Evolutionary conservation across 2,888 invertebrate species (phyloP), one percentile per base, ranked within the genome.

Genomic region (Anoncus sp.): DNA sequence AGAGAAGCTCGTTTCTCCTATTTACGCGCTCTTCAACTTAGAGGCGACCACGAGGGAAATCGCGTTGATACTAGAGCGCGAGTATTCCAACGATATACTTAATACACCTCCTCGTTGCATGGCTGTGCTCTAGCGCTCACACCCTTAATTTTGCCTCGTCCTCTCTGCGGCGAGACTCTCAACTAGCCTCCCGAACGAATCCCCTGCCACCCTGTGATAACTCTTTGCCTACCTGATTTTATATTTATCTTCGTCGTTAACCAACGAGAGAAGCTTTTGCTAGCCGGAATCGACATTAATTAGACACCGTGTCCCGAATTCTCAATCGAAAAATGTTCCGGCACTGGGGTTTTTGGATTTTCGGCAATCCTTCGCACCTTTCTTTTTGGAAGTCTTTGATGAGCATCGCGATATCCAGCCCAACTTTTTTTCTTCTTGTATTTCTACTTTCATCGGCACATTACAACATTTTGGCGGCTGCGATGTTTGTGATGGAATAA

Each of bases 1-100:
- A 49, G 45, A 10, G 38, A 70, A 31, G 51, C 24, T 57, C 72
- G 67, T 57, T 59, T 65, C 78, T 81, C 78, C 80, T 84, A 81
- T 85, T 84, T 83, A 83, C 82, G 77, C 55, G 75, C 66, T 65
- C 63, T 77, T 66, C 60, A 78, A 78, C 66, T 66, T 72, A 66
- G 31, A n/a, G n/a, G n/a, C n/a, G n/a, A n/a, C n/a, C 63, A 35
- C 69, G 16, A 3, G 51, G 38, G 22, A 59, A 72, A 67, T 67
- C 49, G 49, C 59, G 43, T n/a, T 14, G 40, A 20, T 35, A 40
- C 35, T 40, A n/a, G n/a, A n/a, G 40, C 27, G 45, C 24, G 47
- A 63, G 31, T 31, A 38, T 51, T 22, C 55, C 22, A 74, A 31
- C 66, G 66, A 47, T 67, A 47, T 57, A 14, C 20, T 55, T 55